Conservation (phyloP, 2,888 invertebrate species). For the Melinaea menophilus region DNA sequence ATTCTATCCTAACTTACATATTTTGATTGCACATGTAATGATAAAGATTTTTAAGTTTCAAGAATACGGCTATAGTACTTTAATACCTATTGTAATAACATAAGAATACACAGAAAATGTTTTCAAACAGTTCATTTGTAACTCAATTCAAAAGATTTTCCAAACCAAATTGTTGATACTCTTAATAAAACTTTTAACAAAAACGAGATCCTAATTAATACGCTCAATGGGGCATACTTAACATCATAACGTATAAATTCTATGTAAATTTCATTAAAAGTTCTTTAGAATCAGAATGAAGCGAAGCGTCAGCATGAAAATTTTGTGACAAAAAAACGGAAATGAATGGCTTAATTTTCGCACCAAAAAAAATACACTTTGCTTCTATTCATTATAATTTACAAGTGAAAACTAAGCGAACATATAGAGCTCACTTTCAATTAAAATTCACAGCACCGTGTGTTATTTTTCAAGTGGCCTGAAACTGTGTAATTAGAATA, state of each 20-base stretch:
- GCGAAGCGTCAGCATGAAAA: neutral
- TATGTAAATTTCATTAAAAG: slow-evolving; percentile 19
- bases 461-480: too few species aligned
- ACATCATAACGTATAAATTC: slow-evolving; percentile 9
- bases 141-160: neutral
- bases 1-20: too few species aligned
- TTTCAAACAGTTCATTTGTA: neutral
- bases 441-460: too few species aligned
- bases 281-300: neutral
- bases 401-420: too few species aligned
- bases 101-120: neutral
- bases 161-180: neutral
- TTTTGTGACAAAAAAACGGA: neutral
- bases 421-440: too few species aligned
- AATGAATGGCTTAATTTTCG: too few species aligned
- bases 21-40: too few species aligned
- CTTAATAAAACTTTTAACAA: slow-evolving; percentile 3
- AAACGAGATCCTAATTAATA: slow-evolving; percentile 9
- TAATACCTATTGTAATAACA: too few species aligned
- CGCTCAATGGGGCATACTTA: slow-evolving; percentile 12
- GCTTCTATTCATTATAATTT: neutral
- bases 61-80: too few species aligned
- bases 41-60: too few species aligned
- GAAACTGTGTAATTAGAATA: too few species aligned
- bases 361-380: neutral